Evolutionary conservation across 2,888 invertebrate species (phyloP).

Genomic region (Cryptocephalus primarius): DNA sequence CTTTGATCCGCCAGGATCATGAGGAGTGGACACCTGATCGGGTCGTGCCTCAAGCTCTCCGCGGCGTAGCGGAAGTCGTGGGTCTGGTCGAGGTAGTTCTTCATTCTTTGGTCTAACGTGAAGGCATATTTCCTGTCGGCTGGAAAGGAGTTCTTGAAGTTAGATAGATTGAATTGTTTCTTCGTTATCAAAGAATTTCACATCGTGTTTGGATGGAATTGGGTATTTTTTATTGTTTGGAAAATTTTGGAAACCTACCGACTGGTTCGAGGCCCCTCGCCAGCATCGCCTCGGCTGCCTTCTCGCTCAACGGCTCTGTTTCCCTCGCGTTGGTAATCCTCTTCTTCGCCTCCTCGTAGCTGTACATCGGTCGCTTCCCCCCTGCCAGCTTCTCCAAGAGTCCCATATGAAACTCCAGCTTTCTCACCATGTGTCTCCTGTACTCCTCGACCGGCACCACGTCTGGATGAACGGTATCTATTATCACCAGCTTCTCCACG

Average conservation of each 20-base stretch:
- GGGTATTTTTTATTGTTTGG: too few relatives aligned
- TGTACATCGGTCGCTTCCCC: slow-evolving; percentile 28
- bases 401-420: slow-evolving; percentile 32
- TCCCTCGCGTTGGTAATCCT: slow-evolving; percentile 37
- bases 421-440: slow-evolving; percentile 23
- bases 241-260: slow-evolving; percentile 11
- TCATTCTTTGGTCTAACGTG: slow-evolving; percentile 45
- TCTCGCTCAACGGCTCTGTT: slow-evolving; percentile 28
- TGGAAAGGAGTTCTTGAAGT: slow-evolving; percentile 8
- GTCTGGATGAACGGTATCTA: slow-evolving; percentile 34
- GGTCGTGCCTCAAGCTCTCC: slow-evolving; percentile 26
- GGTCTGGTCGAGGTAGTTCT: slow-evolving; percentile 31
- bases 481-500: slow-evolving; percentile 35
- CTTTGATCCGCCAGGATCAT: slow-evolving; percentile 24
- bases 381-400: slow-evolving; percentile 22
- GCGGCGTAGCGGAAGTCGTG: slow-evolving; percentile 22
- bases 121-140: slow-evolving; percentile 39
- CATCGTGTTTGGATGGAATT: too few relatives aligned
- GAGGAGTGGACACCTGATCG: slow-evolving; percentile 32
- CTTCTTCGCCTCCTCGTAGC: slow-evolving; percentile 39
- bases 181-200: too few relatives aligned
- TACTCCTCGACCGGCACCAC: slow-evolving; percentile 20
- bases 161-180: too few relatives aligned
- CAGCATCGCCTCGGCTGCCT: slow-evolving; percentile 41
- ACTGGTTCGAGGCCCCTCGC: slow-evolving; percentile 36